Conservation (phyloP, 2,888 invertebrate genomes). For the Parapristionchus giblindavisi region DNA sequence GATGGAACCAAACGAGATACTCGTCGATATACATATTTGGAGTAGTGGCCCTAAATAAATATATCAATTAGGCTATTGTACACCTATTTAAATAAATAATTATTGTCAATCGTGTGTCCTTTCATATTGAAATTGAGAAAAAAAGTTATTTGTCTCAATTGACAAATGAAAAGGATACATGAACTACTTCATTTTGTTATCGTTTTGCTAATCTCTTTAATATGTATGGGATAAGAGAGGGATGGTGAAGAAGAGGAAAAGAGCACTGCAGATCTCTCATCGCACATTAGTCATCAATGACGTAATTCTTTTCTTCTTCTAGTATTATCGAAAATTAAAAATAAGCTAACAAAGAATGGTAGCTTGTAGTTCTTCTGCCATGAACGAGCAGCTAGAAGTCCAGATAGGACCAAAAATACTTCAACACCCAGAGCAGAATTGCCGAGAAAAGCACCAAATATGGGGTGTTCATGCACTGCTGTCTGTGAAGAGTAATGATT, state of each 20-base stretch:
- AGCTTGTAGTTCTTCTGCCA: conserved; percentile 57
- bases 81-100: too few species aligned
- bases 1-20: conserved; percentile 62
- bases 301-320: too few species aligned
- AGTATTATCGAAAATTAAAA: too few species aligned
- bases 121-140: too few species aligned
- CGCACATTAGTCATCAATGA: background rate
- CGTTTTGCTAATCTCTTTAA: too few species aligned
- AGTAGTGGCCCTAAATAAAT: conserved; percentile 55
- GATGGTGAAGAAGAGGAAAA: background rate
- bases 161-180: too few species aligned
- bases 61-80: too few species aligned
- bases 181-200: too few species aligned
- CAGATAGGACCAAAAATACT: conserved; percentile 66
- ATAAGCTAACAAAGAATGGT: conserved; percentile 23
- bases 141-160: too few species aligned
- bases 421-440: conserved; percentile 68
- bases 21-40: conserved; percentile 55
- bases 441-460: conserved; percentile 66
- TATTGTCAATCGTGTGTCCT: too few species aligned
- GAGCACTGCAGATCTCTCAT: too few species aligned
- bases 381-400: conserved; percentile 63
- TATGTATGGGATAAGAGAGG: too few species aligned
- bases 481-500: conserved; percentile 46
- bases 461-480: conserved; percentile 62